These are phyloP conservation scores for Miichthys miiuy DNA, from an alignment of 2,797 vertebrate species.

Conservation along the genomic window DNA sequence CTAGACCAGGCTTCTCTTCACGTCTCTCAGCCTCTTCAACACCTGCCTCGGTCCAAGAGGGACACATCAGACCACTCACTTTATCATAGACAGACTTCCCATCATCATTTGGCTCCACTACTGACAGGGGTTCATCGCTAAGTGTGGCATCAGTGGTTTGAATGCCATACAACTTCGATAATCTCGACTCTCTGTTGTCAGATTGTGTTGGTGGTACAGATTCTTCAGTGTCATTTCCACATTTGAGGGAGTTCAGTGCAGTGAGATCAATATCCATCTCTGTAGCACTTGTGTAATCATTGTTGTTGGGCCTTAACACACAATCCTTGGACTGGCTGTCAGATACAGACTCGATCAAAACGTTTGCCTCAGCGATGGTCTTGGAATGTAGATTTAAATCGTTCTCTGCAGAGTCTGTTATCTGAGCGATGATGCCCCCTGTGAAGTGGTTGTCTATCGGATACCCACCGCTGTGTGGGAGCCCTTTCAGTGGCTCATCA, in stretches of 20 bases:
- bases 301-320: conserved; percentile 48
- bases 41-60: conserved; percentile 64
- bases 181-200: conserved; percentile 70
- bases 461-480: conserved; percentile 60
- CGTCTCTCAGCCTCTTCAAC: conserved; percentile 42
- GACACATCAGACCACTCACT: conserved; percentile 33
- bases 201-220: conserved; percentile 33
- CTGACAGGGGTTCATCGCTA: conserved; percentile 27
- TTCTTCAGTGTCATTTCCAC: conserved; percentile 58
- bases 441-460: conserved; percentile 69
- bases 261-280: conserved; percentile 49
- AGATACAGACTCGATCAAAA: conserved; percentile 59
- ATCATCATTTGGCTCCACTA: conserved; percentile 45
- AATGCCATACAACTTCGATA: conserved; percentile 70
- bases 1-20: conserved; percentile 56
- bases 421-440: conserved; percentile 73
- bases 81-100: conserved; percentile 43
- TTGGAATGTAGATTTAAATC: conserved; percentile 64
- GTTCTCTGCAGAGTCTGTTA: conserved; percentile 70
- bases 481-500: conserved; percentile 76
- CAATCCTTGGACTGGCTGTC: conserved; percentile 56
- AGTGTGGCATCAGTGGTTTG: conserved; percentile 52
- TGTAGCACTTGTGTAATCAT: conserved; percentile 53
- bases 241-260: conserved; percentile 51
- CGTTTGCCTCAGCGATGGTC: conserved; percentile 62